Percentiles rank a stretch among this genome's conserved stretches.
These are phyloP conservation scores for Gila robusta DNA, from an alignment of 2,797 vertebrate species.

Conservation along the genomic window DNA sequence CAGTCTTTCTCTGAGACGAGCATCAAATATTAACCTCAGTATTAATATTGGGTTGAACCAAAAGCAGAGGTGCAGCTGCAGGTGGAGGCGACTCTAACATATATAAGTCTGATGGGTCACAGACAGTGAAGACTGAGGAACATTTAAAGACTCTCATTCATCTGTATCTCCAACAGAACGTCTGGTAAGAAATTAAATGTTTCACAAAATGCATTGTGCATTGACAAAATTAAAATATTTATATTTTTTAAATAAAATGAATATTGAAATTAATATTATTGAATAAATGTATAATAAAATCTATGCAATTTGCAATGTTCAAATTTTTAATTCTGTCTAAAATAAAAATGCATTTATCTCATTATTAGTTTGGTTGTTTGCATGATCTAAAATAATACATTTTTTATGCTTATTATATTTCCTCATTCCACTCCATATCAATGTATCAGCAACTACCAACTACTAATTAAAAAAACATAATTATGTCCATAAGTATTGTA, in stretches of 20 bases:
- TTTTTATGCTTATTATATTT: not conserved
- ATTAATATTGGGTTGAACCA: not conserved
- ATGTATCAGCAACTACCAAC: not conserved
- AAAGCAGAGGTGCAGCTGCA: not conserved
- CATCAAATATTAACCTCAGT: not conserved
- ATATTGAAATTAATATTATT: not conserved
- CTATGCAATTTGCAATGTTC: not conserved
- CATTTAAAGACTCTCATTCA: not conserved
- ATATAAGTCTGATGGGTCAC: not conserved
- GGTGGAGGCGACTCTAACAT: not conserved
- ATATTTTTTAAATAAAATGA: not conserved
- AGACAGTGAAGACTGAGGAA: not conserved
- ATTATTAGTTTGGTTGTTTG: not conserved
- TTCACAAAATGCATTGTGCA: not conserved
- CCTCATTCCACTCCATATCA: not conserved
- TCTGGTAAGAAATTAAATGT: not conserved
- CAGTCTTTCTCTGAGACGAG: not conserved
- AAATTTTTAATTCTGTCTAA: not conserved
- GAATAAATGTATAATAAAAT: not conserved
- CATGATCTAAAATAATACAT: not conserved
- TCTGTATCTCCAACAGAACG: not conserved
- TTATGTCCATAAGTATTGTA: not conserved
- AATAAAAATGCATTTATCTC: not conserved
- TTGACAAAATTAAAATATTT: not conserved
- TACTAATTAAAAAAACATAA: too few species aligned